Base-by-base conservation (phyloP, 2,797 vertebrate species). In the Coilia nasus region DNA sequence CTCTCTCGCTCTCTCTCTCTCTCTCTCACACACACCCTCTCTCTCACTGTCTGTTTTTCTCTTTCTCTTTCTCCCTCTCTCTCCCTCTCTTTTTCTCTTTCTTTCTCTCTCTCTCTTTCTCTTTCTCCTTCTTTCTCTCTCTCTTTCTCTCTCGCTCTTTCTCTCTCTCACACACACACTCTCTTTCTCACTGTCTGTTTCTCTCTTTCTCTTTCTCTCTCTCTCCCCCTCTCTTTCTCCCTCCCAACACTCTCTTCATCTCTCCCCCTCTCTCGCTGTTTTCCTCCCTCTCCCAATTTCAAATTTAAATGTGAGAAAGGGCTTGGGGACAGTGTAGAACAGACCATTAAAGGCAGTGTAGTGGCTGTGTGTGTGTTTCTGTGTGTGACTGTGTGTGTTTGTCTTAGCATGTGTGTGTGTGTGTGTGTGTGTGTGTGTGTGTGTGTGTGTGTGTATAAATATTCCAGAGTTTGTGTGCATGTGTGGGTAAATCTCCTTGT, bases 1-100 rank as follows among this genome's bases (percentile, higher is more conserved):
- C 67, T 35, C 15, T 35, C 67, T 75, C 67, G 6, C n/a, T n/a
- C 28, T 19, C 67, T 4, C 28, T 17, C 67, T 17, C 44, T 12
- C 78, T 75, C 50, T 54, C 46, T 4, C 46, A 47, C 10, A 3
- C 46, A 4, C 46, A 1, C 50, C 25, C 62, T 7, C 12, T 71
- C 15, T 19, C 17, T 17, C 31, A 17, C 14, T 7, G 2, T 75
- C 31, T 17, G 10, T 31, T 6, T 11, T 12, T 41, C 28, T 6
- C 15, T 35, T 4, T 19, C 28, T 75, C 67, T 19, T 6, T 41
- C 67, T 17, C 67, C 41, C 67, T 44, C 44, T 62, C 5, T n/a
- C 25, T 60, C 25, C 21, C 3, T 41, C 28, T 12, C 78, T 75
- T 17, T 71, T 89, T 90, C 87, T 87, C 83, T 85, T n/a, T n/a